Conservation (phyloP, 2,113 vertebrate species). For the Blennius ocellaris region DNA sequence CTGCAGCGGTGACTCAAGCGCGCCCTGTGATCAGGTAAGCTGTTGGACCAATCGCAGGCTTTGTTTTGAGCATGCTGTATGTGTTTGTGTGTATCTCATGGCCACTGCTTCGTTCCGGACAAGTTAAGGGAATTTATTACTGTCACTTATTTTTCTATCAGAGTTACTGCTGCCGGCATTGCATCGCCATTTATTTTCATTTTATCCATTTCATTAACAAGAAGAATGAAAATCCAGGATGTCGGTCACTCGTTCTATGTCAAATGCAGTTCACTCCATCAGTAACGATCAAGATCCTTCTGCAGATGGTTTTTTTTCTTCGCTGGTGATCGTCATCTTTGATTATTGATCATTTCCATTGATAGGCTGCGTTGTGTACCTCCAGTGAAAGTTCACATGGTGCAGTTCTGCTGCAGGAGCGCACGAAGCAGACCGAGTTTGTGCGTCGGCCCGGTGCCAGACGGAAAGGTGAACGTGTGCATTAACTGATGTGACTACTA, state of each 20-base stretch:
- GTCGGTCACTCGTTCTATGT: background rate
- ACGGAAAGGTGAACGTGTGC: conserved; percentile 29
- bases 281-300: too few relatives aligned
- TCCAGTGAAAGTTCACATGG: background rate
- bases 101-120: background rate
- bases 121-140: too few relatives aligned
- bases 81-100: background rate
- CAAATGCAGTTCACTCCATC: conserved; percentile 9
- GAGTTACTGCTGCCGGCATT: too few relatives aligned
- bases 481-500: conserved; percentile 4
- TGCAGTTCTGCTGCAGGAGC: background rate
- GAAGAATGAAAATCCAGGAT: too few relatives aligned
- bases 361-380: background rate
- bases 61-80: conserved; percentile 6
- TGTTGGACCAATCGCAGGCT: conserved; percentile 22
- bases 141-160: too few relatives aligned
- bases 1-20: conserved; percentile 1
- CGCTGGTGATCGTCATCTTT: too few relatives aligned
- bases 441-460: conserved; percentile 8
- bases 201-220: too few relatives aligned
- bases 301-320: too few relatives aligned
- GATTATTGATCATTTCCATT: conserved; percentile 4
- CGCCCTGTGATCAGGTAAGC: conserved; percentile 16
- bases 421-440: background rate
- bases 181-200: too few relatives aligned